Base-by-base conservation (phyloP, 2,113 vertebrate genomes). In the Salminus brasiliensis region DNA sequence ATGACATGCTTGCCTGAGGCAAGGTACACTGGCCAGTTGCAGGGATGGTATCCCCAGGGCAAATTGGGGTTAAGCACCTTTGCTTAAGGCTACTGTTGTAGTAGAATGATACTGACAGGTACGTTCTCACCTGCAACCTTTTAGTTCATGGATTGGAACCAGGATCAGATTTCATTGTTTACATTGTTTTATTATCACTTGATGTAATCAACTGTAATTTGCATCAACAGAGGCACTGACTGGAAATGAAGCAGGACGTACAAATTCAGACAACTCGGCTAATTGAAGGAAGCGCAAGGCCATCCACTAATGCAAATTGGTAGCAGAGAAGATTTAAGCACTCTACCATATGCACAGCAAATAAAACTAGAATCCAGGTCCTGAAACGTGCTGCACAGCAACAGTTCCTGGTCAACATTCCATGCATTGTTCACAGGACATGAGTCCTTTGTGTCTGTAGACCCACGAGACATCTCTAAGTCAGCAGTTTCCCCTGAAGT, bases 191-290 rank as follows among this genome's bases (percentile, higher is more conserved):
- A 13, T 25, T 3, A 23, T 71, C 62, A 62, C 39, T 43, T 36
- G 47, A 6, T 16, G 21, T 12, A 0, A 21, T 55, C 18, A 67
- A 57, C 67, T 72, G 49, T 68, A 73, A 55, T 65, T 79, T 49
- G 43, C 68, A 73, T 67, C 27, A 10, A 68, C 23, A 62, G 68
- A 78, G 63, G 68, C 55, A 72, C n/a, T 25, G 41, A 77, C 23
- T 7, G 39, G 60, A 76, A 62, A 52, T 49, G 30, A 80, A 80
- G 63, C 29, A 65, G 59, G 71, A 49, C 62, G 53, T 74, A 43
- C 75, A 83, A 76, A 79, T 73, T 75, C 57, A 75, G 32, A 65
- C 69, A 63, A 47, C 39, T 75, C 71, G 66, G 69, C n/a, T 83
- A 76, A 84, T 73, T 43, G 71, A 80, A 52, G 63, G 53, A 55